Evolutionary conservation across 1,140 invertebrate species (phyloP).

Genomic region (Trypoxylus dichotomus): DNA sequence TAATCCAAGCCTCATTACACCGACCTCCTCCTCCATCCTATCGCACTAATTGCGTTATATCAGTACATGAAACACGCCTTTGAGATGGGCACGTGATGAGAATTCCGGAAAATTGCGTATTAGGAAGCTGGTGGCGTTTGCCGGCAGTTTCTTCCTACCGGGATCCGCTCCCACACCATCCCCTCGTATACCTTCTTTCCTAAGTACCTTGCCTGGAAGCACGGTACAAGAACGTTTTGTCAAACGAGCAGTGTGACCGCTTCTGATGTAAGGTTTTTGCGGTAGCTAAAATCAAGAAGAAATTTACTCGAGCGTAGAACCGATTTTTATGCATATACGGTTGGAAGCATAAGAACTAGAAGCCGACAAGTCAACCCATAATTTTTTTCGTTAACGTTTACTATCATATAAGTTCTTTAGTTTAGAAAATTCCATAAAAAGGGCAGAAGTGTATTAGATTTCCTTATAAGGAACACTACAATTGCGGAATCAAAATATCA

Average conservation of each 20-base stretch:
- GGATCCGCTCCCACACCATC: not conserved
- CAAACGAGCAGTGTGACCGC: not conserved
- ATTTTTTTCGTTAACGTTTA: not conserved
- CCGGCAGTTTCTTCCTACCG: not conserved
- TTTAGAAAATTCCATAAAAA: no score
- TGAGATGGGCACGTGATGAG: slow-evolving; percentile 26
- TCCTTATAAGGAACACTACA: no score
- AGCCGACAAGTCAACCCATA: not conserved
- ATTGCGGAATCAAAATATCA: no score
- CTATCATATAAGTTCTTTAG: not conserved
- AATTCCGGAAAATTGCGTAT: slow-evolving; percentile 18
- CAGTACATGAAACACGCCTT: slow-evolving; percentile 27
- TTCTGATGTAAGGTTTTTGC: not conserved
- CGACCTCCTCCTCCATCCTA: slow-evolving; percentile 25
- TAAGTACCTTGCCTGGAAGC: not conserved
- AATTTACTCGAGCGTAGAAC: not conserved
- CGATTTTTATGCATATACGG: not conserved
- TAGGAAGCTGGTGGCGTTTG: slow-evolving; percentile 13
- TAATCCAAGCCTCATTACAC: slow-evolving; percentile 29
- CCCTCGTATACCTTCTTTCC: not conserved
- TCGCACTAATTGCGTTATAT: slow-evolving; percentile 28
- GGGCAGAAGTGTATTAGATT: not conserved
- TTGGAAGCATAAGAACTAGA: not conserved
- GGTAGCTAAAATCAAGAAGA: not conserved
- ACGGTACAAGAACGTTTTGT: not conserved